phyloP scores from a whole-genome alignment of 2,797 vertebrate species.

The Prionace glauca region DNA sequence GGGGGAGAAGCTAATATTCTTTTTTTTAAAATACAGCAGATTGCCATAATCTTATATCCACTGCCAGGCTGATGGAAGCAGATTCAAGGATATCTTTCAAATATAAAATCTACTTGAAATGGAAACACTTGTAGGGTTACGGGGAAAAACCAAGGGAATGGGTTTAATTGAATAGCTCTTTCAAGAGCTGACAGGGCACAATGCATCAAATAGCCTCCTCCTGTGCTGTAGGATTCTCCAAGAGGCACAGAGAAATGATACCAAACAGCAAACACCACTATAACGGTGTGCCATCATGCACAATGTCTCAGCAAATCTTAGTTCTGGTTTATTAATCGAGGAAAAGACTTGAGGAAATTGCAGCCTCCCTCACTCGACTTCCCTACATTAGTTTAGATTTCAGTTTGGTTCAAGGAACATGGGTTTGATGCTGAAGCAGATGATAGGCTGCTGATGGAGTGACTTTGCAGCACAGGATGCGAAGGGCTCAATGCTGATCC shows the following conservation, averaged over 20 bases:
- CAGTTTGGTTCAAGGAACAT: no score
- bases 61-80: not conserved
- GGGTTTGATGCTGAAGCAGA: no score
- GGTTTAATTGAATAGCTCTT: not conserved
- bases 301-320: no score
- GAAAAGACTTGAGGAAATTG: no score
- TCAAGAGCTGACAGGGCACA: not conserved
- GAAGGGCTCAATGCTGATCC: no score
- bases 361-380: no score
- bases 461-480: no score
- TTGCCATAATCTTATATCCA: not conserved
- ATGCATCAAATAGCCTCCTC: not conserved
- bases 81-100: not conserved
- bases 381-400: no score
- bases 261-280: not conserved
- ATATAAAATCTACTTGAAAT: not conserved
- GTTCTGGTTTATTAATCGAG: no score
- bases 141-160: not conserved
- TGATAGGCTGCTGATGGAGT: no score
- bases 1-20: not conserved
- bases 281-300: no score
- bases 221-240: not conserved
- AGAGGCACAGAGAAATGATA: not conserved
- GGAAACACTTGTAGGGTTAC: not conserved
- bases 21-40: not conserved